Conservation (phyloP, 2,797 vertebrate genomes). For the Thunnus albacares region DNA sequence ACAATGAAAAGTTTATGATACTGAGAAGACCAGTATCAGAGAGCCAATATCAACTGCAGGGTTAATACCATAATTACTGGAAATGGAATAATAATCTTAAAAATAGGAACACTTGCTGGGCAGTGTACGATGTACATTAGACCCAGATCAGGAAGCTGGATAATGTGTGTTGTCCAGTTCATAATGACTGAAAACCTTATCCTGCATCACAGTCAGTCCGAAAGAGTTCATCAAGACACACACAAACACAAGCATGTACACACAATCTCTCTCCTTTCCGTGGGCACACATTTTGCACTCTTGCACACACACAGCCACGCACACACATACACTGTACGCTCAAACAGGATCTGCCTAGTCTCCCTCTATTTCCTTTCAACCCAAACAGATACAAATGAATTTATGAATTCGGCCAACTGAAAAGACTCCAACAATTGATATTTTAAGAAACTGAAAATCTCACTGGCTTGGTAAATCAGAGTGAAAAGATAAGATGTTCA, state of each 20-base stretch:
- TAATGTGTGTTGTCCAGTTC: constrained; percentile 4
- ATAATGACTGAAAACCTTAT: constrained; percentile 9
- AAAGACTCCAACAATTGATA: not conserved
- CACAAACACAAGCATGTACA: not conserved
- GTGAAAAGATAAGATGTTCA: constrained; percentile 23
- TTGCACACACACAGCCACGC: not conserved
- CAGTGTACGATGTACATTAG: not conserved
- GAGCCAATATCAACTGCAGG: not conserved
- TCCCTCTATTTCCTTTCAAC: constrained; percentile 38
- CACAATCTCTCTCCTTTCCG: not conserved
- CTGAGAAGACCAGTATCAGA: not conserved
- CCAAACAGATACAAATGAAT: constrained; percentile 31
- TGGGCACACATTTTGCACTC: not conserved
- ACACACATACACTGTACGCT: not conserved
- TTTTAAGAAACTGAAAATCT: constrained; percentile 14
- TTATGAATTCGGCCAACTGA: constrained; percentile 21
- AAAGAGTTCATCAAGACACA: not conserved
- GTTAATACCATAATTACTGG: not conserved
- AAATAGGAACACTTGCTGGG: not conserved
- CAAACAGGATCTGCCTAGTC: constrained; percentile 19
- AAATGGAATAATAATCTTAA: not conserved
- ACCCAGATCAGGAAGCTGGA: not conserved
- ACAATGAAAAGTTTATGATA: not conserved
- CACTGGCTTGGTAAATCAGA: constrained; percentile 14
- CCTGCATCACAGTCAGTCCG: not conserved